Percentiles rank a stretch among this genome's conserved stretches.
phyloP scores from a whole-genome alignment of 2,888 invertebrate genomes.

The Trachelus iudaicus region DNA sequence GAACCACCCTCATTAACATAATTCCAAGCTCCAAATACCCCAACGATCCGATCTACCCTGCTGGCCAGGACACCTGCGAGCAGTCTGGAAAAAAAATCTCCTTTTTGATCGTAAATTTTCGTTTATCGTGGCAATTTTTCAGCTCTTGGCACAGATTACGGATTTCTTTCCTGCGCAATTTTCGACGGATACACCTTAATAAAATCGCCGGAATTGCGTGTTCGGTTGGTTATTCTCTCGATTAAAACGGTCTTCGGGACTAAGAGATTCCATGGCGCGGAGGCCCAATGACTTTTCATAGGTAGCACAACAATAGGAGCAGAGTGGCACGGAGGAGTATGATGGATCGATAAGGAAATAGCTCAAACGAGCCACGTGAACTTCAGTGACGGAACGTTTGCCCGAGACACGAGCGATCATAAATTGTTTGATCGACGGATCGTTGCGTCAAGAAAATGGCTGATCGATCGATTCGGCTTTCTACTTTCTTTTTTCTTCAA shows the following conservation, averaged over 20 bases:
- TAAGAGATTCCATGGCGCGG: too few species aligned
- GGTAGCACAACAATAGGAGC: not conserved
- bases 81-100: too few species aligned
- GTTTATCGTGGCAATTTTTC: too few species aligned
- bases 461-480: conserved; percentile 14
- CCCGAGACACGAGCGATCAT: conserved; percentile 11
- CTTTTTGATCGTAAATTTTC: too few species aligned
- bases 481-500: not conserved
- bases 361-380: conserved; percentile 16
- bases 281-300: too few species aligned
- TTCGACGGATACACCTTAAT: too few species aligned
- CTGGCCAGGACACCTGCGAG: too few species aligned
- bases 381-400: conserved; percentile 11
- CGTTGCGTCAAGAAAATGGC: conserved; percentile 14
- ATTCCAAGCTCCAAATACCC: not conserved
- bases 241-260: too few species aligned
- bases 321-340: not conserved
- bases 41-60: not conserved
- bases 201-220: too few species aligned
- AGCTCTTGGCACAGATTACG: too few species aligned
- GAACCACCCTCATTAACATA: conserved; percentile 14
- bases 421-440: conserved; percentile 19
- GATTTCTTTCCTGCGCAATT: too few species aligned
- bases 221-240: too few species aligned
- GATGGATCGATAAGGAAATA: conserved; percentile 20